Evolutionary conservation across 2,888 invertebrate genomes (phyloP).

Genomic region (Agrenia bidenticulata): DNA sequence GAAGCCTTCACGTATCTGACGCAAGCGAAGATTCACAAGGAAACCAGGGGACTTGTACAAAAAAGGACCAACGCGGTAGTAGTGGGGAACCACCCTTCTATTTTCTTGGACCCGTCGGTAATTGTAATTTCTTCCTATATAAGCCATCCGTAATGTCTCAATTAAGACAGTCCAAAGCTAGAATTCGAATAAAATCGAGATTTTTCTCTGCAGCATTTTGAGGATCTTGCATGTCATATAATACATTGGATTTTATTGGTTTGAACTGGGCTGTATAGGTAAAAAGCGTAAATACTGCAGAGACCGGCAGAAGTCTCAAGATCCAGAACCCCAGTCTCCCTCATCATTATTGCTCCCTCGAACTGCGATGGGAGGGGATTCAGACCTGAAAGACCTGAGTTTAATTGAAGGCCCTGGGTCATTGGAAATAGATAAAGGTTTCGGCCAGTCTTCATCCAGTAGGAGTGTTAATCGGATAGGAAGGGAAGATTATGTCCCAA

Average conservation of each 20-base stretch:
- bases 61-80: too few relatives aligned
- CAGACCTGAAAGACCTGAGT: slow-evolving; percentile 26
- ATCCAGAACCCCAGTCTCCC: slow-evolving; percentile 33
- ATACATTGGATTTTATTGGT: too few relatives aligned
- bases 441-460: background rate
- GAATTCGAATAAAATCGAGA: too few relatives aligned
- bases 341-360: slow-evolving; percentile 1
- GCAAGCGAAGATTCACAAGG: background rate
- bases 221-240: too few relatives aligned
- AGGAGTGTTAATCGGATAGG: background rate
- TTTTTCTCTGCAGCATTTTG: too few relatives aligned
- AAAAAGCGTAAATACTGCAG: slow-evolving; percentile 36
- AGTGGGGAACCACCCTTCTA: slow-evolving; percentile 27
- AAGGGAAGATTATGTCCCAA: background rate
- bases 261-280: slow-evolving; percentile 18
- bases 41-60: too few relatives aligned
- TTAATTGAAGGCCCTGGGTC: slow-evolving; percentile 16
- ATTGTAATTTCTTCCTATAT: slow-evolving; percentile 6
- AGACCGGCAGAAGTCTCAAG: slow-evolving; percentile 32
- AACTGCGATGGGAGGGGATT: slow-evolving; percentile 25
- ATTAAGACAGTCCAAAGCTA: too few relatives aligned
- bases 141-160: too few relatives aligned
- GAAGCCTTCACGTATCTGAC: slow-evolving; percentile 8
- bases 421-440: background rate
- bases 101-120: slow-evolving; percentile 45